These are phyloP conservation scores for Anoncus sp. DNA, from an alignment of 2,888 invertebrate species.

Conservation along the genomic window DNA sequence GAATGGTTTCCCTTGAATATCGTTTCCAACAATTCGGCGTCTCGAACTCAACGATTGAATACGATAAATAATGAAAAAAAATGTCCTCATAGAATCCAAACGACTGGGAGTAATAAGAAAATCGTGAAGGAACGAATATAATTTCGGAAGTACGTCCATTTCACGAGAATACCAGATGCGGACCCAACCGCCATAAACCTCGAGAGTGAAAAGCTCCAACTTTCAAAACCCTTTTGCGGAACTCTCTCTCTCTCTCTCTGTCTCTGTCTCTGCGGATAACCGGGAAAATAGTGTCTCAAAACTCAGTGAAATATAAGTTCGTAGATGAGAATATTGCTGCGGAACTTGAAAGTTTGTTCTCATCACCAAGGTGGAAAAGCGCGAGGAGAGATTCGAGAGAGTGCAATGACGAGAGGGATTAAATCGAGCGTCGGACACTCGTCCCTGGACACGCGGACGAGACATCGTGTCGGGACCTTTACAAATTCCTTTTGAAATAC, in stretches of 20 bases:
- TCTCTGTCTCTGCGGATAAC: conserved; percentile 39
- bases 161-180: conserved; percentile 49
- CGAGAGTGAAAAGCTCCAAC: conserved; percentile 49
- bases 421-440: conserved; percentile 76
- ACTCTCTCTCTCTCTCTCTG: too few species aligned
- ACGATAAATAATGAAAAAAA: conserved; percentile 20
- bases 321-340: conserved; percentile 46
- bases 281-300: conserved; percentile 50
- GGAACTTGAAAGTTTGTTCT: conserved; percentile 39
- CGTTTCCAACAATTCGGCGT: conserved; percentile 14
- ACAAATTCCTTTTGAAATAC: too few species aligned
- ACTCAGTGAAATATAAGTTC: conserved; percentile 34
- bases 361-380: conserved; percentile 16
- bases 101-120: conserved; percentile 38
- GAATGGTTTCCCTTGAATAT: conserved; percentile 10
- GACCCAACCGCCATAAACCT: conserved; percentile 38
- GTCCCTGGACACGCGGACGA: too few species aligned
- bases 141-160: conserved; percentile 36
- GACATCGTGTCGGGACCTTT: too few species aligned
- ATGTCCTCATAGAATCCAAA: not conserved
- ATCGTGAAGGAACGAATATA: conserved; percentile 21
- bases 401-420: conserved; percentile 71
- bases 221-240: conserved; percentile 39
- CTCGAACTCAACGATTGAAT: conserved; percentile 30
- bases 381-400: conserved; percentile 11